These are phyloP conservation scores for Peromyscus melanophrys DNA, from an alignment of 2,797 vertebrate species.

Conservation along the genomic window DNA sequence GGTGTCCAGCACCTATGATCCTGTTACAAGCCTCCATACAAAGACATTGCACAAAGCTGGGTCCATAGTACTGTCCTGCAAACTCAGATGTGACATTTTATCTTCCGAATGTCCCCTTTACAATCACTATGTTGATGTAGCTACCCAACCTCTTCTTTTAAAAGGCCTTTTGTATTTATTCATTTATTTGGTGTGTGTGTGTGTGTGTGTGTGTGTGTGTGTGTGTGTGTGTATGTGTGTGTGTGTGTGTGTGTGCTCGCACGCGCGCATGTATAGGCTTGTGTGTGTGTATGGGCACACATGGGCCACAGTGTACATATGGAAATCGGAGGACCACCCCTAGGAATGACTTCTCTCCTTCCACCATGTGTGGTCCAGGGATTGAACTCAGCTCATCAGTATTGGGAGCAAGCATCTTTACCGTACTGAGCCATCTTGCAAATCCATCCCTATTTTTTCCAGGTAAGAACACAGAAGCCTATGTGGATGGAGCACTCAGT, in stretches of 20 bases:
- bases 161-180: background rate
- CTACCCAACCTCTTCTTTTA: background rate
- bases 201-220: background rate
- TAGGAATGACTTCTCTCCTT: background rate
- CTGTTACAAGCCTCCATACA: background rate
- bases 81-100: background rate
- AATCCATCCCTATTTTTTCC: background rate
- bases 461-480: background rate
- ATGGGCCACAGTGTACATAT: no score
- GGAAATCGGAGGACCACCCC: no score
- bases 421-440: background rate
- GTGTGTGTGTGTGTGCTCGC: background rate
- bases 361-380: no score
- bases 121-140: background rate
- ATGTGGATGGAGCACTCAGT: rapidly evolving
- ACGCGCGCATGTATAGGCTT: no score
- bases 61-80: background rate
- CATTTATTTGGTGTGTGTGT: no score
- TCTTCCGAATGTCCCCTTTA: background rate
- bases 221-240: background rate
- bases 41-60: background rate
- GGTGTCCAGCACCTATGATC: background rate
- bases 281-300: background rate
- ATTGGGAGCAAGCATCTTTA: background rate
- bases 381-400: background rate